Conservation (phyloP, 2,797 vertebrate species). For the Falco concolor region DNA sequence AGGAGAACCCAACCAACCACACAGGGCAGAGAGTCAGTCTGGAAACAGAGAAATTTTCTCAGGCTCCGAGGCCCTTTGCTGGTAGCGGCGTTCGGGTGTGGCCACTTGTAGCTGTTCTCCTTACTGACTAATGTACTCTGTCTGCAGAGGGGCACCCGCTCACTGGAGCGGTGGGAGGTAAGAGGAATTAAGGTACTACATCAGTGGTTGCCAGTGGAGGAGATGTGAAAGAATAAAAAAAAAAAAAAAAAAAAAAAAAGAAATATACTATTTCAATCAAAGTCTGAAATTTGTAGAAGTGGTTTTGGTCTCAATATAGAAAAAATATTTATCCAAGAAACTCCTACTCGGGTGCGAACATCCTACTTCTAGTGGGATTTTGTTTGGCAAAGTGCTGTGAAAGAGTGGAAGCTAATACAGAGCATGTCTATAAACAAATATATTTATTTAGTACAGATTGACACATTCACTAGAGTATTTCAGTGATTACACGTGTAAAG, state of each 20-base stretch:
- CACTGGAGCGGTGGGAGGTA: conserved; percentile 52
- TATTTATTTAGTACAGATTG: conserved; percentile 79
- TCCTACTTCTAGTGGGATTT: conserved; percentile 79
- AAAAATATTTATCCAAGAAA: conserved; percentile 83
- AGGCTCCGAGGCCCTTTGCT: neutral
- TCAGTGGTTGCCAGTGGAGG: conserved; percentile 66
- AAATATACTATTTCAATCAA: conserved; percentile 79
- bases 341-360: conserved; percentile 80
- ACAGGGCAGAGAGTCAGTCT: neutral
- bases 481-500: conserved; percentile 75
- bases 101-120: neutral
- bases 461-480: conserved; percentile 76
- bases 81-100: neutral
- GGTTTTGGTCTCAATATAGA: conserved; percentile 81
- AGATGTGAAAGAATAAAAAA: conserved; percentile 39
- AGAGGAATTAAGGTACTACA: conserved; percentile 66
- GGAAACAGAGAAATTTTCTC: conserved; percentile 1
- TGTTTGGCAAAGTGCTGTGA: conserved; percentile 76
- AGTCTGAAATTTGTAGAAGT: conserved; percentile 79
- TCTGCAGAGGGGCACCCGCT: neutral
- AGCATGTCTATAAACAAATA: conserved; percentile 81
- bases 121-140: neutral
- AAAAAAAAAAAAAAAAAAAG: conserved; percentile 40
- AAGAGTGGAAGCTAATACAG: conserved; percentile 77
- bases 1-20: neutral